These are phyloP conservation scores for Myzus persicae DNA, from an alignment of 1,140 invertebrate species.

Conservation along the genomic window DNA sequence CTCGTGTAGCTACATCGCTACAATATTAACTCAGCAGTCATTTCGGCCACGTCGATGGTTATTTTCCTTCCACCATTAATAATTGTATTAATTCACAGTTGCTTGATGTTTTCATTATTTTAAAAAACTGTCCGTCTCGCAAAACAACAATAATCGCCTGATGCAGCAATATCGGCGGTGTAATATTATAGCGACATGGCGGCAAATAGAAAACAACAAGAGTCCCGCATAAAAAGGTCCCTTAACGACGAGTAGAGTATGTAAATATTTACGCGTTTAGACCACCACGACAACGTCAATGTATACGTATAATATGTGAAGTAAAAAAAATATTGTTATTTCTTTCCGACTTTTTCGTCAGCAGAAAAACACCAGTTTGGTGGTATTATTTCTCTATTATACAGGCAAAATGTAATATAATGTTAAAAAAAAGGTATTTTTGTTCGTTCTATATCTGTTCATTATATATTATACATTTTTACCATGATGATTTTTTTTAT, in stretches of 20 bases:
- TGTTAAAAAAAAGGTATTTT: background rate
- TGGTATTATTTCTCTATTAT: background rate
- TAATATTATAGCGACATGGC: background rate
- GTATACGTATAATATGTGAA: background rate
- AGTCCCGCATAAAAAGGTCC: background rate
- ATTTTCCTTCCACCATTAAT: background rate
- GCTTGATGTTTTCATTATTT: slow-evolving; percentile 43
- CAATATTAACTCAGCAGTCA: background rate
- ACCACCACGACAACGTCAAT: background rate
- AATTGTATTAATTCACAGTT: background rate
- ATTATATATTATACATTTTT: background rate
- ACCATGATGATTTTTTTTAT: background rate
- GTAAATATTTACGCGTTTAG: slow-evolving; percentile 31
- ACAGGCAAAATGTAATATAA: background rate
- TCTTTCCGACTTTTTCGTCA: background rate
- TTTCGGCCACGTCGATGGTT: background rate
- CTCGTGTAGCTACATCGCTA: background rate
- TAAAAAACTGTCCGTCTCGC: background rate
- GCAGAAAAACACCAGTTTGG: background rate
- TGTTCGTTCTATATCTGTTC: background rate
- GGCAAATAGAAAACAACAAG: background rate
- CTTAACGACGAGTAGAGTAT: background rate
- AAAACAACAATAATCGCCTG: background rate
- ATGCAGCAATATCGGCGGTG: background rate
- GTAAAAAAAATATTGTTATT: slow-evolving; percentile 9